A percentile compares a stretch with the other conserved stretches of the same genome.
Evolutionary conservation across 2,888 invertebrate species (phyloP).

Genomic region (Sinelater perroti): DNA sequence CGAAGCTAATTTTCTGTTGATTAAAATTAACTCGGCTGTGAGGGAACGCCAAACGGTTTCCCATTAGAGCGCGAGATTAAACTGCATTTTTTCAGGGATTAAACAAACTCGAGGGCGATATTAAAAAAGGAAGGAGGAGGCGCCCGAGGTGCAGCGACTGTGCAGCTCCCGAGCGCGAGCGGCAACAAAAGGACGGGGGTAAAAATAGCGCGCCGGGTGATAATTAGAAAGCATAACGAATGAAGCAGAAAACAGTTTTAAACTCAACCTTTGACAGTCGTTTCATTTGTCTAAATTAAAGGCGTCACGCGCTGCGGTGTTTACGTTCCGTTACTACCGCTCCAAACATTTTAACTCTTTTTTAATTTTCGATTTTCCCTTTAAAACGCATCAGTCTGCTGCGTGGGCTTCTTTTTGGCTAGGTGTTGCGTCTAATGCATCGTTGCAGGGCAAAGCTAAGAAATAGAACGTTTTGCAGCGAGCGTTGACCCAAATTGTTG

Average conservation of each 20-base stretch:
- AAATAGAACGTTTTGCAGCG: background rate
- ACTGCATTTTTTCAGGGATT: no score
- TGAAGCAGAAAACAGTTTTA: constrained; percentile 40
- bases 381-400: constrained; percentile 14
- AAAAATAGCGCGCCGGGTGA: constrained; percentile 35
- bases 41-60: no score
- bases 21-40: no score
- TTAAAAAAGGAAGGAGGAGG: no score
- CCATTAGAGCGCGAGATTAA: no score
- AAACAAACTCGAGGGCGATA: no score
- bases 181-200: constrained; percentile 26
- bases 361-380: constrained; percentile 24
- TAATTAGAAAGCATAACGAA: constrained; percentile 41
- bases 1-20: no score
- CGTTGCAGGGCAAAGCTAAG: background rate
- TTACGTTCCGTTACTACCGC: constrained; percentile 37
- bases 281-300: constrained; percentile 42
- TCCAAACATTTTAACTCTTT: constrained; percentile 36
- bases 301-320: constrained; percentile 37
- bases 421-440: constrained; percentile 12
- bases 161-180: no score
- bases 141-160: no score
- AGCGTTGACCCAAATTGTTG: constrained; percentile 8
- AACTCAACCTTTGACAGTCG: constrained; percentile 39
- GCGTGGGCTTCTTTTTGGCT: background rate